A percentile compares a stretch with the other conserved stretches of the same genome.
These are phyloP conservation scores for Carpatolechia fugitivella DNA, from an alignment of 2,888 invertebrate species.

Conservation along the genomic window DNA sequence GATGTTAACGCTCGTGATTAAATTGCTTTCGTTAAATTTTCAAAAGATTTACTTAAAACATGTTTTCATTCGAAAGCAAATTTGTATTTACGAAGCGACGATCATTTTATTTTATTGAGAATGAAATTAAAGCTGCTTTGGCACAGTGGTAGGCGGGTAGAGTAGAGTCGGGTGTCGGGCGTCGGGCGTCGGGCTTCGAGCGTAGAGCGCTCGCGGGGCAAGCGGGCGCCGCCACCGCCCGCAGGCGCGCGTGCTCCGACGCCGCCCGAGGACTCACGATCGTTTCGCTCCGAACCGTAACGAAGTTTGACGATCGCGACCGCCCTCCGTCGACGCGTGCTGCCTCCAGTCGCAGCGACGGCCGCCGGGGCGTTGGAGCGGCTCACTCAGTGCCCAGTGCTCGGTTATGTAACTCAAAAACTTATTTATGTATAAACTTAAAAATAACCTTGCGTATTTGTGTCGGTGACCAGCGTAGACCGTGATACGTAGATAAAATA, in stretches of 20 bases:
- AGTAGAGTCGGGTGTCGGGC: conserved; percentile 40
- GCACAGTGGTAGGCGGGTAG: conserved; percentile 56
- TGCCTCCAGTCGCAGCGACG: conserved; percentile 73
- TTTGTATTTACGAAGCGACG: conserved; percentile 4
- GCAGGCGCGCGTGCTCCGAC: conserved; percentile 75
- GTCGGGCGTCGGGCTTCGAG: conserved; percentile 46
- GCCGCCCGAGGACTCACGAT: conserved; percentile 71
- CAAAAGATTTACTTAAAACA: neutral
- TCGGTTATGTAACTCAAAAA: conserved; percentile 76
- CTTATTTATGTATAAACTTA: conserved; percentile 73
- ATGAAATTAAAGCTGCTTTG: conserved; percentile 60
- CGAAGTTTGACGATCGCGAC: conserved; percentile 74
- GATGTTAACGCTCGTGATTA: neutral
- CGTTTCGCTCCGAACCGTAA: conserved; percentile 72
- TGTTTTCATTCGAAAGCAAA: neutral
- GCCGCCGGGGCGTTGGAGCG: conserved; percentile 73
- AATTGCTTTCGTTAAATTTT: conserved; percentile 3
- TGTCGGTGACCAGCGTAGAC: conserved; percentile 30
- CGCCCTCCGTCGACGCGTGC: conserved; percentile 73
- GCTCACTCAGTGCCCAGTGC: conserved; percentile 60
- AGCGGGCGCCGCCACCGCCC: conserved; percentile 51
- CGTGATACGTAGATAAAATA: conserved; percentile 14
- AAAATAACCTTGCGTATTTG: conserved; percentile 42
- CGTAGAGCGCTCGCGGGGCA: conserved; percentile 53
- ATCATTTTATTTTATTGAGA: conserved; percentile 44